These are phyloP conservation scores for Archivesica marissinica DNA, from an alignment of 1,140 invertebrate species.

Conservation along the genomic window DNA sequence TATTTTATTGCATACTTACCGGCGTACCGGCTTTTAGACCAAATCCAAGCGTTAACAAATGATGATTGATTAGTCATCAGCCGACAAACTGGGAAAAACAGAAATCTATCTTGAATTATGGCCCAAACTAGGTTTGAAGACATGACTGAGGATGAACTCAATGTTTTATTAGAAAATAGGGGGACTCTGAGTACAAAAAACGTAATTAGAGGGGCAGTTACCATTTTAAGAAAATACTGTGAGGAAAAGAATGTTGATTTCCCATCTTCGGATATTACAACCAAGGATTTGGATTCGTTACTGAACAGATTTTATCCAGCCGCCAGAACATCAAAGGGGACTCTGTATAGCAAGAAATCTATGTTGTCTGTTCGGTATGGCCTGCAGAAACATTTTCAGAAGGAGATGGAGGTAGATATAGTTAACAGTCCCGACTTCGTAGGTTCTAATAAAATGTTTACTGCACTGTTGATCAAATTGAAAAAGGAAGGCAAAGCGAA, in stretches of 20 bases:
- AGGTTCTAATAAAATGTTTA: slow-evolving; percentile 37
- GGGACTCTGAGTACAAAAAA: neutral
- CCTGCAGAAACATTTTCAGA: slow-evolving; percentile 46
- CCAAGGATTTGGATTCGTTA: neutral
- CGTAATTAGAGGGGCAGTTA: neutral
- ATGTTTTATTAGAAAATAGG: neutral
- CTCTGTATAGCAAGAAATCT: neutral
- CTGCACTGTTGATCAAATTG: slow-evolving; percentile 39
- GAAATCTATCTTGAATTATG: no score
- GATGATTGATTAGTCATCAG: no score
- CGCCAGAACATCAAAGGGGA: neutral
- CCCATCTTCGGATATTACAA: neutral
- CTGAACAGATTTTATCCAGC: slow-evolving; percentile 12
- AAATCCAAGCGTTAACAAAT: no score
- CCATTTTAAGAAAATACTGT: neutral
- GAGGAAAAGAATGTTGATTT: slow-evolving; percentile 9
- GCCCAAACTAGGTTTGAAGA: neutral
- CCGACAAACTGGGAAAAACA: no score
- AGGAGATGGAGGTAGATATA: neutral
- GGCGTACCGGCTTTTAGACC: no score
- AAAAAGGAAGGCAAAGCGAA: slow-evolving; percentile 39
- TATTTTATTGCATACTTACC: no score
- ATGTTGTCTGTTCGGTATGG: slow-evolving; percentile 16
- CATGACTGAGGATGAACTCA: neutral
- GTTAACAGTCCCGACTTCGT: slow-evolving; percentile 21